Evolutionary conservation across 2,797 vertebrate genomes (phyloP), one percentile per base, ranked within the genome.

Genomic region (Pseudopleuronectes americanus): DNA sequence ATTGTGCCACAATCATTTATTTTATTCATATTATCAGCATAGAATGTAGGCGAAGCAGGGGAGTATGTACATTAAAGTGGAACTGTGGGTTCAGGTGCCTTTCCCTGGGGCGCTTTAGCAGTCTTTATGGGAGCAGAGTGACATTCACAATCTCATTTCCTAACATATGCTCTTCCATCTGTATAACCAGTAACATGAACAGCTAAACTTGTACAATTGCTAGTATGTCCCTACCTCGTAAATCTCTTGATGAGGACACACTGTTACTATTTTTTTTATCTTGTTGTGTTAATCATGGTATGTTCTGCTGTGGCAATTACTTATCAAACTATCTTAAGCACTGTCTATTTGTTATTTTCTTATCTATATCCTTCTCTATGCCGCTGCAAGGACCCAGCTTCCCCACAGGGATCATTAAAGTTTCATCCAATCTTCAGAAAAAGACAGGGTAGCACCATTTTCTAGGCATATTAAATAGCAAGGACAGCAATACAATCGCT

Each of bases 101-200:
- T 60, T 78, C 66, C 68, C 68, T 66, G 49, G 28, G 7, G 66
- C 55, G 56, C 68, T 77, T 67, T 47, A 66, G 70, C 67, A 68
- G 28, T 66, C 76, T 88, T 84, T 79, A 84, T 82, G 66, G 43
- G 76, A 68, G 41, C 59, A 71, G 26, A 65, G 68, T 79, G 68
- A 87, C 74, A 77, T 84, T 84, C 80, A 86, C 69, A 79, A 55
- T 64, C 67, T 86, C 55, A 80, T 87, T 85, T 75, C 63, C 57
- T 55, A 69, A 77, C 84, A 87, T 79, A 82, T 83, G 82, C 64
- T 79, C 70, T 55, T 76, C 62, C 76, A 69, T 79, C 83, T 75
- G 59, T 67, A 70, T 60, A 63, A 63, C 65, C 23, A 60, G 31
- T 64, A 75, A 82, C 26, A 17, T 36, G 38, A 72, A 64, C 26